Base-by-base conservation (phyloP, 2,888 invertebrate genomes). In the Acheta domesticus region DNA sequence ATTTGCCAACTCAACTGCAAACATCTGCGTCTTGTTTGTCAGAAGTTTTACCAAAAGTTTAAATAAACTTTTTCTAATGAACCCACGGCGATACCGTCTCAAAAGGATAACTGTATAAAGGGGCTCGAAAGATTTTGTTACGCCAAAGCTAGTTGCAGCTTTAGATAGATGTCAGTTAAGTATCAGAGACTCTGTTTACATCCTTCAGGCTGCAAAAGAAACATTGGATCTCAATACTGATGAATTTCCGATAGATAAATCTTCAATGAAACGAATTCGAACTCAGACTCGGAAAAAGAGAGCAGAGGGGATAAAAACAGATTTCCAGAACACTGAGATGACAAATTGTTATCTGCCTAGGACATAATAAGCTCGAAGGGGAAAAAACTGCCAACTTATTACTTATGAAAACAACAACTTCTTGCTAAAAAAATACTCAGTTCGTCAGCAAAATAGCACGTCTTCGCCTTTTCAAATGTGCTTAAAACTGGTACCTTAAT, bases 301-400 rank as follows among this genome's bases (percentile, higher is more conserved):
- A 19, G 84, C 84, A 50, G 82, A 83, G 83, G 75, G 83, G 23
- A 85, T 85, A 83, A 84, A 85, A 83, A 1, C 77, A 19, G 83
- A 84, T 83, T 85, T 85, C 80, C 83, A 85, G 81, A 84, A 85
- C 78, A 80, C 84, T 48, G 78, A 1, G 20, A 14, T 21, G 3
- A 36, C 36, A 36, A 36, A 8, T 8, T 36, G 36, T 36, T 36
- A 36, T 8, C 8, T 36, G 36, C 36, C 0, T 36, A 36, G 8
- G 36, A 36, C 21, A 16, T 11, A 4, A 75, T 1, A 3, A 20
- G 21, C 48, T 23, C 76, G 16, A 76, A 23, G 36, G 48, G 1
- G 48, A 1, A 48, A 36, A 12, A 1, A 12, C 76, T 76, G 23
- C 49, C 48, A 12, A 76, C 48, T 48, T 14, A 76, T 76, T 76